Evolutionary conservation across 2,113 vertebrate species (phyloP).

Genomic region (Lagopus leucura): DNA sequence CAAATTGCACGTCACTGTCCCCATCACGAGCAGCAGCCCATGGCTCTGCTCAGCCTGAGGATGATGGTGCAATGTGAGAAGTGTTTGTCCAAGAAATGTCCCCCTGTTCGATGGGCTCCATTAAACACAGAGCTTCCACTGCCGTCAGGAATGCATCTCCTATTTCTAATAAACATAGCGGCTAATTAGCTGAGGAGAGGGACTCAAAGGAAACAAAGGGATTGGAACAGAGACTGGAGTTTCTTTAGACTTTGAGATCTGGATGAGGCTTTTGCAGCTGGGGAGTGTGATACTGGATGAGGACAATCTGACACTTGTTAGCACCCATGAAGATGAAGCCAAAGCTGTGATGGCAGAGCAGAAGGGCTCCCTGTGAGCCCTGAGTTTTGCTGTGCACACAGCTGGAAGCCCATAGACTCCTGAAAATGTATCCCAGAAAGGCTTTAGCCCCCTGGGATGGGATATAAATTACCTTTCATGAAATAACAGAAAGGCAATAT

Average conservation of each 20-base stretch:
- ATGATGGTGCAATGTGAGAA: not conserved
- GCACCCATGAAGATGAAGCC: not conserved
- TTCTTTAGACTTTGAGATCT: not conserved
- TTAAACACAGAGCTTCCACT: not conserved
- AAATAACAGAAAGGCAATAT: not conserved
- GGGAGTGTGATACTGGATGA: accelerated
- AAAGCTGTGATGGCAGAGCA: not conserved
- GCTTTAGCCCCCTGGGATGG: not conserved
- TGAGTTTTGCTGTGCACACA: not conserved
- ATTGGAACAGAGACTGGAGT: not conserved
- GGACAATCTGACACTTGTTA: accelerated
- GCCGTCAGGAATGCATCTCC: constrained; percentile 7
- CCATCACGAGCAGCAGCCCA: not conserved
- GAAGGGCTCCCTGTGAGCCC: not conserved
- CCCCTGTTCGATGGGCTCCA: not conserved
- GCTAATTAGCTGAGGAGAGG: constrained; percentile 20
- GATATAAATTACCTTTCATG: not conserved
- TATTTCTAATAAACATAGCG: constrained; percentile 50
- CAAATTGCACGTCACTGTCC: constrained; percentile 32
- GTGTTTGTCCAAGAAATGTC: constrained; percentile 26
- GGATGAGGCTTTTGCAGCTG: not conserved
- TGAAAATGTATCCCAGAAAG: not conserved
- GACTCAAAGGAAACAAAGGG: constrained; percentile 29
- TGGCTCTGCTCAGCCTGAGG: not conserved
- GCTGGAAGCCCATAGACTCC: not conserved